Conservation (phyloP, 1,140 invertebrate species). For the Drosophila orosa region DNA sequence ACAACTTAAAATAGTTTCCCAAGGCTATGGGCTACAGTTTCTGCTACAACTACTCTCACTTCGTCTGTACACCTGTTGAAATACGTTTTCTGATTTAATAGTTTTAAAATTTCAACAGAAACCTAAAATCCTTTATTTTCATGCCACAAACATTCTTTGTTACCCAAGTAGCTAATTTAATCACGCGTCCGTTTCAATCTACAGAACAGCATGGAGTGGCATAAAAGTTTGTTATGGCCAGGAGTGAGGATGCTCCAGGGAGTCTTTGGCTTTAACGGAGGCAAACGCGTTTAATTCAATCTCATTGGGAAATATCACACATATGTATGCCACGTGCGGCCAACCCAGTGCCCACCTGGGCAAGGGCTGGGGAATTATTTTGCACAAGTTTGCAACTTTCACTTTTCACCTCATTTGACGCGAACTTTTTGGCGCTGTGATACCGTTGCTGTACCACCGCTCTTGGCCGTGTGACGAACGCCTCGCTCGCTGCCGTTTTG, state of each 20-base stretch:
- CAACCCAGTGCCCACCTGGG: constrained; percentile 19
- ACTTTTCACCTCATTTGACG: constrained; percentile 68
- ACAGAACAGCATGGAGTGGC: constrained; percentile 1
- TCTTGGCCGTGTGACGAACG: constrained; percentile 40
- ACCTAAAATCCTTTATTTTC: constrained; percentile 2
- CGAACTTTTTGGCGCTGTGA: constrained; percentile 51
- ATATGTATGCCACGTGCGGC: constrained; percentile 53
- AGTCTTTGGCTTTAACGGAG: constrained; percentile 14
- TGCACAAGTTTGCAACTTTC: constrained; percentile 60
- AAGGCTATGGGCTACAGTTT: neutral
- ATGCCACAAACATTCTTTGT: constrained; percentile 1
- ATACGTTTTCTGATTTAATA: neutral
- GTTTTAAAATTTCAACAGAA: neutral
- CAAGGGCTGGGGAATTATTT: constrained; percentile 25
- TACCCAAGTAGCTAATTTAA: constrained; percentile 11
- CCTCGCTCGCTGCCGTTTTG: constrained; percentile 60
- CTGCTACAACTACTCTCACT: neutral
- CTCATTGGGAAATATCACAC: constrained; percentile 46
- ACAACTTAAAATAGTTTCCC: neutral
- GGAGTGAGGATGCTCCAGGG: constrained; percentile 24
- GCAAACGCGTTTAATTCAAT: constrained; percentile 47
- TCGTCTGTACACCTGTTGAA: constrained; percentile 10
- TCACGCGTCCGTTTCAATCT: constrained; percentile 24
- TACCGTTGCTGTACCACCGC: constrained; percentile 18
- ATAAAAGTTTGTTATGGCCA: constrained; percentile 28